Conservation (phyloP, 2,888 invertebrate species). For the Cryptocephalus primarius region DNA sequence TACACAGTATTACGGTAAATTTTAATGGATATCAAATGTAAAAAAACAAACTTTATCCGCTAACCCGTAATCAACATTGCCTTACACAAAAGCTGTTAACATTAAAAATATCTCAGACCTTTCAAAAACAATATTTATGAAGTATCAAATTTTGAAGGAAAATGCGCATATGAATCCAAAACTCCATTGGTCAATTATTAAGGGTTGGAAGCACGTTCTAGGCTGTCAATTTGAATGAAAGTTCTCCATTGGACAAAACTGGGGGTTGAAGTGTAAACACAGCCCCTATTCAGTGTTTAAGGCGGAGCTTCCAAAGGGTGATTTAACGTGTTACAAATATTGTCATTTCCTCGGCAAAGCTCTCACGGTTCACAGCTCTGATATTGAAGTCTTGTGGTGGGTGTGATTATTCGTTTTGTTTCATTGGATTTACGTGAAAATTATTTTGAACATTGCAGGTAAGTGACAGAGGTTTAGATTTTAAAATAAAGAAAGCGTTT, state of each 20-base stretch:
- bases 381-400: no score
- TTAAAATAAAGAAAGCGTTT: no score
- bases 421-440: constrained; percentile 11
- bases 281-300: constrained; percentile 28
- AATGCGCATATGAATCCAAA: constrained; percentile 15
- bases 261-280: constrained; percentile 31
- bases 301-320: constrained; percentile 29
- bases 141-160: neutral
- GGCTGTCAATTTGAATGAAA: constrained; percentile 23
- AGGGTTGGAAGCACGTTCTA: constrained; percentile 27
- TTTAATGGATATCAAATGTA: no score
- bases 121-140: neutral
- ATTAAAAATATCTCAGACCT: constrained; percentile 6
- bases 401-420: constrained; percentile 6
- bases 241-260: constrained; percentile 30
- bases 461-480: neutral
- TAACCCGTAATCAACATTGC: constrained; percentile 9
- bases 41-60: no score
- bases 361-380: constrained; percentile 9
- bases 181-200: constrained; percentile 30
- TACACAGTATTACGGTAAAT: no score
- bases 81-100: constrained; percentile 6
- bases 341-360: constrained; percentile 23
- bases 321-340: constrained; percentile 24
- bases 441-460: constrained; percentile 5